Evolutionary conservation across 2,113 vertebrate species (phyloP).

Genomic region (Opisthocomus hoazin): DNA sequence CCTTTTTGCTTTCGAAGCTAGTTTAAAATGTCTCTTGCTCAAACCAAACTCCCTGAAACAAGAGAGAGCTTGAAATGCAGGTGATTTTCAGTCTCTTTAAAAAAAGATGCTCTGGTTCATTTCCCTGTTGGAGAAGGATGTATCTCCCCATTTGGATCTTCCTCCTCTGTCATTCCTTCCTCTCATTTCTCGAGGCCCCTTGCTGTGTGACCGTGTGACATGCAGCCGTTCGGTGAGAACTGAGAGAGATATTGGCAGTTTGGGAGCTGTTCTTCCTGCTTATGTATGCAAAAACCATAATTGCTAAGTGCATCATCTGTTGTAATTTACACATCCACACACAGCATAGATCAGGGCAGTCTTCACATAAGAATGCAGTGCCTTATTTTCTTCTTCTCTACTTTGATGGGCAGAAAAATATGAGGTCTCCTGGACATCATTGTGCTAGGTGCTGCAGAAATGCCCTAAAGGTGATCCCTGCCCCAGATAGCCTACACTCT

Average conservation of each 20-base stretch:
- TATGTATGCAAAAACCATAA: constrained; percentile 76
- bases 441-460: not conserved
- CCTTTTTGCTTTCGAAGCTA: not conserved
- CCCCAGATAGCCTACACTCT: not conserved
- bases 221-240: constrained; percentile 51
- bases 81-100: not conserved
- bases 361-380: not conserved
- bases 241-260: constrained; percentile 70
- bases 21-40: not conserved
- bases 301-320: constrained; percentile 74
- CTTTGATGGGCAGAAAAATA: not conserved
- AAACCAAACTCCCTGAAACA: not conserved
- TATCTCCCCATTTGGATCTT: constrained; percentile 47
- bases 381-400: not conserved
- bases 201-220: constrained; percentile 68
- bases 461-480: not conserved
- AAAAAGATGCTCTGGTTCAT: not conserved
- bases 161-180: constrained; percentile 48
- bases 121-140: not conserved
- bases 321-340: constrained; percentile 71
- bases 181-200: constrained; percentile 52
- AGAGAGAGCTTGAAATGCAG: not conserved
- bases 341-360: constrained; percentile 39
- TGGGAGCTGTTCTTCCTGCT: constrained; percentile 74
- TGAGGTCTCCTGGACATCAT: not conserved